These are phyloP conservation scores for Monochamus saltuarius DNA, from an alignment of 1,140 invertebrate species.

Conservation along the genomic window DNA sequence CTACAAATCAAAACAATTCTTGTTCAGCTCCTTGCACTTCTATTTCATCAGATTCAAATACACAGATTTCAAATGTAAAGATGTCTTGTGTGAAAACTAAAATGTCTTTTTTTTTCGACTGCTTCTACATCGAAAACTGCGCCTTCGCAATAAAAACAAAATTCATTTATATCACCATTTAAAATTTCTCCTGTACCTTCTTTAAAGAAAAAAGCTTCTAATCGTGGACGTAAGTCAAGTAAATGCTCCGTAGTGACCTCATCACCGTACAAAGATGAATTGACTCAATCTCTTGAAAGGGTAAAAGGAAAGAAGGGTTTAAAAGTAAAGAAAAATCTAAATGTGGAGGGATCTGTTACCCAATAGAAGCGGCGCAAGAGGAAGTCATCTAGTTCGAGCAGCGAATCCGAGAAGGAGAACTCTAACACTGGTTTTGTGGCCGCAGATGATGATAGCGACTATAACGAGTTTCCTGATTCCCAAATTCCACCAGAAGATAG, in stretches of 20 bases:
- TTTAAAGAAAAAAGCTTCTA: slow-evolving; percentile 5
- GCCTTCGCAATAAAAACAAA: not conserved
- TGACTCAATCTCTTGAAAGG: not conserved
- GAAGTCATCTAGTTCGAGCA: too few relatives aligned
- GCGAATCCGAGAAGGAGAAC: not conserved
- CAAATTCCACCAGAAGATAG: slow-evolving; percentile 14
- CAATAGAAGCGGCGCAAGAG: too few relatives aligned
- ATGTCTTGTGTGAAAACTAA: too few relatives aligned
- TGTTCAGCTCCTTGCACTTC: not conserved
- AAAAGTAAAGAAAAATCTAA: slow-evolving; percentile 5
- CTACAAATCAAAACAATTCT: slow-evolving; percentile 6
- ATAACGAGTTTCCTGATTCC: slow-evolving; percentile 3
- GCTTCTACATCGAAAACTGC: too few relatives aligned
- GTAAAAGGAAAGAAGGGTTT: not conserved
- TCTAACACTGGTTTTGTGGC: not conserved
- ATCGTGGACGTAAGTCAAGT: not conserved
- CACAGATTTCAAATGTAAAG: too few relatives aligned
- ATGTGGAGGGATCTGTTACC: slow-evolving; percentile 2
- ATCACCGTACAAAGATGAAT: slow-evolving; percentile 3
- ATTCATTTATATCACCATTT: slow-evolving; percentile 2
- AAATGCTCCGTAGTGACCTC: slow-evolving; percentile 1
- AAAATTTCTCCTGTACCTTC: slow-evolving; percentile 1
- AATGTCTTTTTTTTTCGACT: too few relatives aligned
- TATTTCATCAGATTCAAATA: too few relatives aligned
- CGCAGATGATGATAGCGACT: slow-evolving; percentile 6